Conservation (phyloP, 2,113 vertebrate species). For the Heloderma charlesbogerti region DNA sequence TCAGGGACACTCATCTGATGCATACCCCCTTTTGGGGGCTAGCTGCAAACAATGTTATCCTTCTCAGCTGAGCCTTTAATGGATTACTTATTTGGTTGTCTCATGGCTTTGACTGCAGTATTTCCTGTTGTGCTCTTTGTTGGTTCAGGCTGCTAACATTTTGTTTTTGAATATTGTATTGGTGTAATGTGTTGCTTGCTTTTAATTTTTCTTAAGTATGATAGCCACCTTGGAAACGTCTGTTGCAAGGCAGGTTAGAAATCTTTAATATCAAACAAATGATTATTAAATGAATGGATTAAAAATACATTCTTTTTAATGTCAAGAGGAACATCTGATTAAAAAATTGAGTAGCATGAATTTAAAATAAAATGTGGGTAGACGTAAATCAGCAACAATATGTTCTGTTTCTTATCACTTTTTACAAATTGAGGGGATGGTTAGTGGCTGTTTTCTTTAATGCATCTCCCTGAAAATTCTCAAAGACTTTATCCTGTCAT, state of each 20-base stretch:
- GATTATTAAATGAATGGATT: too few species aligned
- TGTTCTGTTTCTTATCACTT: constrained; percentile 8
- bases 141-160: not conserved
- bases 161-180: not conserved
- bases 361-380: not conserved
- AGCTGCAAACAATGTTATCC: not conserved
- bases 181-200: not conserved
- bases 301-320: too few species aligned
- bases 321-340: not conserved
- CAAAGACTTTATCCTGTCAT: constrained; percentile 30
- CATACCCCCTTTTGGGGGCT: not conserved
- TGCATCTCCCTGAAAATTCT: not conserved
- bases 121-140: not conserved
- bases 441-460: constrained; percentile 16
- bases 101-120: not conserved
- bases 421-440: not conserved
- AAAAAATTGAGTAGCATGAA: not conserved
- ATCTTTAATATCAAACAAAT: not conserved
- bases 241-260: not conserved
- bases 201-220: not conserved
- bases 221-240: not conserved
- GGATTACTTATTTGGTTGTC: not conserved
- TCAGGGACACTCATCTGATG: not conserved
- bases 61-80: not conserved
- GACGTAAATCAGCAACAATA: not conserved